A percentile compares a stretch with the other conserved stretches of the same genome.
Evolutionary conservation across 2,113 vertebrate species (phyloP).

Genomic region (Prietella phreatophila): DNA sequence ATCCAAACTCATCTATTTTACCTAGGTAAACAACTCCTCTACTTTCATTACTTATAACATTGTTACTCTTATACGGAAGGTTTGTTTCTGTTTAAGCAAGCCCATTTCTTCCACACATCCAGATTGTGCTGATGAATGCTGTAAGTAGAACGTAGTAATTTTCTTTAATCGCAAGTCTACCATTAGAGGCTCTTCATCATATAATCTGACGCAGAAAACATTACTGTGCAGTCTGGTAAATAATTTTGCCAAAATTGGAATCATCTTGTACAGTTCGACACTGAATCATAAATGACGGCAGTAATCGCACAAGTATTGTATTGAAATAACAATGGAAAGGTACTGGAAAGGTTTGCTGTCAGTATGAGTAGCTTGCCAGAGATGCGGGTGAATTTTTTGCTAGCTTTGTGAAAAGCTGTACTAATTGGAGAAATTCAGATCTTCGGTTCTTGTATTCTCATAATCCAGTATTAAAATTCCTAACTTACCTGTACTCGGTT

Average conservation of each 20-base stretch:
- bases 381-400: not conserved
- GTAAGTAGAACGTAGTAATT: not conserved
- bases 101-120: not conserved
- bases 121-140: not conserved
- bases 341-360: not conserved
- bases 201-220: not conserved
- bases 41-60: not conserved
- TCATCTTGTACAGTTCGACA: not conserved
- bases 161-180: not conserved
- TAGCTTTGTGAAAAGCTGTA: not conserved
- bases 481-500: slow-evolving; percentile 82
- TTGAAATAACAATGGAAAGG: too few relatives aligned
- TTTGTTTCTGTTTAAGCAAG: not conserved
- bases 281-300: not conserved
- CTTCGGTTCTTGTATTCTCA: not conserved
- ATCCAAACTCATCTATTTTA: not conserved
- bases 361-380: not conserved
- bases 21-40: not conserved
- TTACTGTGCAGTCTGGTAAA: not conserved
- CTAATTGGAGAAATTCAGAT: not conserved
- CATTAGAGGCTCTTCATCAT: not conserved
- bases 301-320: not conserved
- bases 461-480: not conserved
- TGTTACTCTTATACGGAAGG: not conserved
- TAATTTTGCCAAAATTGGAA: not conserved